Evolutionary conservation across 2,113 vertebrate species (phyloP), one percentile per base, ranked within the genome.

Genomic region (Ceyx margarethae): DNA sequence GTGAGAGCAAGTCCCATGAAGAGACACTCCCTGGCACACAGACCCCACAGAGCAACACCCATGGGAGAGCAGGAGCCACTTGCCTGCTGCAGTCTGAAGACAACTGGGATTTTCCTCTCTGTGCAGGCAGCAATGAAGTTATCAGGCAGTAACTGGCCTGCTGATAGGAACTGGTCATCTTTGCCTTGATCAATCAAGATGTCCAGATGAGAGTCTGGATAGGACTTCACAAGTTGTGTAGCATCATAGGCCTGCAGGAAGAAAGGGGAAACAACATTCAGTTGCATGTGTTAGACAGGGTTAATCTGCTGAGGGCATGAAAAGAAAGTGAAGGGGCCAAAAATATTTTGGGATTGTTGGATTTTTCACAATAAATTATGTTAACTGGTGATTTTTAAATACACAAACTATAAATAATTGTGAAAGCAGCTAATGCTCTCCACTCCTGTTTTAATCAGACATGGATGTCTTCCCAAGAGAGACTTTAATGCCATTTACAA

Each of bases 181-280:
- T 98, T 98, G 57, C 99, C 99, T 97, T 99, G 99, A 95, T 99
- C 99, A 56, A 99, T 98, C 64, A 99, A 93, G 92, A 99, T 97
- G 97, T 99, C 99, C 1, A 99, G 97, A 88, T 95, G 97, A 51
- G 99, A 96, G 4, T 98, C 98, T 1, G 98, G 97, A 78, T 98
- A 99, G 11, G 98, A 95, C 17, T 96, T 97, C 23, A 98, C 98
- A 84, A 99, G 93, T n/a, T 96, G 95, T 0, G 99, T 99, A 15
- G 99, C 99, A 64, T 99, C 99, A 0, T 99, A 99, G 0, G 96
- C 97, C 99, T 99, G 88, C 23, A 91, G 61, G n/a, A 91, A 78
- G 35, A 43, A n/a, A 21, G 76, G 28, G 65, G 64, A 51, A 81
- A 50, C 6, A 1, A 61, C 31, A 42, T 2, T 33, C n/a, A 29